Evolutionary conservation across 2,888 invertebrate species (phyloP).

Genomic region (Adelognathus sp.): DNA sequence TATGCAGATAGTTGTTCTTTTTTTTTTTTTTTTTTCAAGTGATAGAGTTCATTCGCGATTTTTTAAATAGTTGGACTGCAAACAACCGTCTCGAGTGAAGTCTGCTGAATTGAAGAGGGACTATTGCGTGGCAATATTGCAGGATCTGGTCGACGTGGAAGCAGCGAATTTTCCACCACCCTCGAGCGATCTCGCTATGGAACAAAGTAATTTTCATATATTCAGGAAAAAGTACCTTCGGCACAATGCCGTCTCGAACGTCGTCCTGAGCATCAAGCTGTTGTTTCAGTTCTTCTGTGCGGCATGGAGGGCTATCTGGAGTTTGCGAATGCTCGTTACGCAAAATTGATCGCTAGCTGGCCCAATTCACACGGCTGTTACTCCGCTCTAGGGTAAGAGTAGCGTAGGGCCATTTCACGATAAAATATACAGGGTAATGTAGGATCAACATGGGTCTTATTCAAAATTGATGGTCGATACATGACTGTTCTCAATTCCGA

Average conservation of each 20-base stretch:
- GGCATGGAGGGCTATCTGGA: constrained; percentile 81
- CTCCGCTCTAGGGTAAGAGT: constrained; percentile 68
- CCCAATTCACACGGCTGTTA: constrained; percentile 79
- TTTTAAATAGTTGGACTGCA: constrained; percentile 64
- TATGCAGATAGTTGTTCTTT: background rate
- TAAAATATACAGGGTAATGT: background rate
- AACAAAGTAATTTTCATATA: constrained; percentile 74
- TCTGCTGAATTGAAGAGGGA: constrained; percentile 55
- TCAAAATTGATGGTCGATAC: too few relatives aligned
- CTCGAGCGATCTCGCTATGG: constrained; percentile 75
- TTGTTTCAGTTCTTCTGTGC: constrained; percentile 81
- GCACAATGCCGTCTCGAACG: too few relatives aligned
- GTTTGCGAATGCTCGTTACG: constrained; percentile 77
- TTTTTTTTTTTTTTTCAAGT: background rate
- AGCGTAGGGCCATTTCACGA: background rate
- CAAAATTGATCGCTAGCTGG: constrained; percentile 78
- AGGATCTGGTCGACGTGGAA: constrained; percentile 73
- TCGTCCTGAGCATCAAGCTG: background rate
- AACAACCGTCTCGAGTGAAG: constrained; percentile 14
- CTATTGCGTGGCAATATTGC: constrained; percentile 73
- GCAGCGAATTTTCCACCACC: constrained; percentile 67
- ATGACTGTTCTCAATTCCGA: too few relatives aligned
- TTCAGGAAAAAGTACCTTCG: background rate
- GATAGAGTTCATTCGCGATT: background rate
- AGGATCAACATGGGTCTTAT: too few relatives aligned